A percentile compares a stretch with the other conserved stretches of the same genome.
Evolutionary conservation across 1,140 invertebrate species (phyloP).

Genomic region (Saccostrea cuccullata): DNA sequence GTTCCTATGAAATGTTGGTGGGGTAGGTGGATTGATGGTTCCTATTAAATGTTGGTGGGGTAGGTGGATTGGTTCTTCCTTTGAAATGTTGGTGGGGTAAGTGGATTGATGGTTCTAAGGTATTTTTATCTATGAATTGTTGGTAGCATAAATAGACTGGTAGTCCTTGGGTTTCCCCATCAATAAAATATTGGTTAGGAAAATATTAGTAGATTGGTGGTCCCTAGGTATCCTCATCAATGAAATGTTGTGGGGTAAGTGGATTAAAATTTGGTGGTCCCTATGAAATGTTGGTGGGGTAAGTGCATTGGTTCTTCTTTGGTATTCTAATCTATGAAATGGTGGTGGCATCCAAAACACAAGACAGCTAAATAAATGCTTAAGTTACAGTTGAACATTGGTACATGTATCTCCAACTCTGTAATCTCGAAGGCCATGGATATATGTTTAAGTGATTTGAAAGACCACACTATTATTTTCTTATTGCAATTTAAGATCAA

Average conservation of each 20-base stretch:
- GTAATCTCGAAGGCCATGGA: too few species aligned
- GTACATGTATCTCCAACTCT: too few species aligned
- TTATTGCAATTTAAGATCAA: too few species aligned
- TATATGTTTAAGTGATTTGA: too few species aligned
- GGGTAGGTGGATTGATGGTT: slow-evolving; percentile 79
- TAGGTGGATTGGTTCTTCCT: slow-evolving; percentile 97
- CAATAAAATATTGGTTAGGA: slow-evolving; percentile 91
- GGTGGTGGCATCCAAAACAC: slow-evolving; percentile 80
- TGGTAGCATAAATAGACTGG: too few species aligned
- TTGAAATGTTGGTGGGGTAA: slow-evolving; percentile 89
- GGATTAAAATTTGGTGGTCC: slow-evolving; percentile 93
- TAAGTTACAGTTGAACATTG: too few species aligned
- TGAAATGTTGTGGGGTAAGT: slow-evolving; percentile 88
- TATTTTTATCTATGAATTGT: too few species aligned
- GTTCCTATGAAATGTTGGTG: slow-evolving; percentile 93
- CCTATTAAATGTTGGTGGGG: slow-evolving; percentile 71
- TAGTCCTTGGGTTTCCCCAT: slow-evolving; percentile 98
- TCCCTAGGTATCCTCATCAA: slow-evolving; percentile 96
- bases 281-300: slow-evolving; percentile 91
- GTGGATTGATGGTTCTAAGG: too few species aligned
- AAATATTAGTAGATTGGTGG: slow-evolving; percentile 93
- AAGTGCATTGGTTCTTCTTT: not conserved
- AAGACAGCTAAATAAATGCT: too few species aligned
- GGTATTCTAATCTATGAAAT: slow-evolving; percentile 98
- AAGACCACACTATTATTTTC: too few species aligned